Evolutionary conservation across 2,888 invertebrate species (phyloP).

Genomic region (Folsomia candida): DNA sequence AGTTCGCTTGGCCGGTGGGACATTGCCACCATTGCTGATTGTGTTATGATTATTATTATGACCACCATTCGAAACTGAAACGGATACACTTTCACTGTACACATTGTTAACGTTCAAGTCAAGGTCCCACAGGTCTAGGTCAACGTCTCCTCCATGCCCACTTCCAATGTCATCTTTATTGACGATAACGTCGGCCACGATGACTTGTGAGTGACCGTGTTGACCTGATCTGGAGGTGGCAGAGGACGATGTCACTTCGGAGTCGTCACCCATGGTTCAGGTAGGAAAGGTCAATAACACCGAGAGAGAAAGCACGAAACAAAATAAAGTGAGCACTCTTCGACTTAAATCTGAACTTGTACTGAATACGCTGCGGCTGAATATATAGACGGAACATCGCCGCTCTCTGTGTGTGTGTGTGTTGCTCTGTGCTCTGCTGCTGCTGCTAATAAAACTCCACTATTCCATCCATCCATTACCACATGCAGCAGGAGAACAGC

Average conservation of each 20-base stretch:
- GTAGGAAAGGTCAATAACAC: slow-evolving; percentile 7
- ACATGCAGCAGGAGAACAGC: not conserved
- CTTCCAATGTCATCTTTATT: slow-evolving; percentile 35
- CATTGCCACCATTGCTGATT: slow-evolving; percentile 48
- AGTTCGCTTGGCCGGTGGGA: slow-evolving; percentile 54
- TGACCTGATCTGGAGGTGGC: slow-evolving; percentile 6
- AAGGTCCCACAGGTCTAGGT: slow-evolving; percentile 78
- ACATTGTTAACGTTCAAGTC: slow-evolving; percentile 59
- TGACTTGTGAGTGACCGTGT: slow-evolving; percentile 33
- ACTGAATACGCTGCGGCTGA: too few relatives aligned
- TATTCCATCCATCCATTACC: too few relatives aligned
- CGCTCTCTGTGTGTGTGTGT: too few relatives aligned
- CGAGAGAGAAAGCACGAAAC: not conserved
- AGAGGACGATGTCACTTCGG: slow-evolving; percentile 72
- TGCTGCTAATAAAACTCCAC: too few relatives aligned
- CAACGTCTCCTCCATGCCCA: slow-evolving; percentile 66
- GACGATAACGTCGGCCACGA: slow-evolving; percentile 42
- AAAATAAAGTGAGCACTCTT: slow-evolving; percentile 1
- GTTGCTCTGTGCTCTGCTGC: too few relatives aligned
- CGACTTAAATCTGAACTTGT: slow-evolving; percentile 10
- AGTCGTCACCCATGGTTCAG: slow-evolving; percentile 58
- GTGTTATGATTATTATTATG: slow-evolving; percentile 24
- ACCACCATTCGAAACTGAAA: slow-evolving; percentile 18
- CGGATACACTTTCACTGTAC: slow-evolving; percentile 38
- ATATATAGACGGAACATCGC: not conserved